A percentile compares a stretch with the other conserved stretches of the same genome.
These are phyloP conservation scores for Tautogolabrus adspersus DNA, from an alignment of 2,113 vertebrate species.

Conservation along the genomic window DNA sequence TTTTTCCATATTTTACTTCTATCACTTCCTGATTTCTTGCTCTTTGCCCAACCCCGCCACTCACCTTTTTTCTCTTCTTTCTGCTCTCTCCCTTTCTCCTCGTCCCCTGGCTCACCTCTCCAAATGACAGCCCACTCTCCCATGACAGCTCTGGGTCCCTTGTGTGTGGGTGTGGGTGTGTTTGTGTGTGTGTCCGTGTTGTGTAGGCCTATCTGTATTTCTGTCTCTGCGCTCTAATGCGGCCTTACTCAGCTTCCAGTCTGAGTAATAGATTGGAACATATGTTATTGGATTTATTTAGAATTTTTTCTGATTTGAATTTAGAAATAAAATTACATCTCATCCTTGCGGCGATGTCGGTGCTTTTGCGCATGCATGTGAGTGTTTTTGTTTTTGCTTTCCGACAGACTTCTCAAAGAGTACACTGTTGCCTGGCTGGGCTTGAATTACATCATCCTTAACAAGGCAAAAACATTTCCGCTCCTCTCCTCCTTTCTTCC, in stretches of 20 bases:
- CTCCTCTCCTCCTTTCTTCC: conserved; percentile 4
- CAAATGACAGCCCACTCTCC: conserved; percentile 63
- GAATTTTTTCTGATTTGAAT: neutral
- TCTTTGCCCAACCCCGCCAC: neutral
- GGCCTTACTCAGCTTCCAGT: conserved; percentile 31
- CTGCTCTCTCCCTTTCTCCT: neutral
- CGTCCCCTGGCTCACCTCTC: conserved; percentile 37
- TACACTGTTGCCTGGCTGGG: conserved; percentile 12
- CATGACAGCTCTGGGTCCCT: conserved; percentile 43
- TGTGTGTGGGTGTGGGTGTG: conserved; percentile 21
- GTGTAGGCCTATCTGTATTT: conserved; percentile 5
- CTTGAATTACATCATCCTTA: conserved; percentile 39
- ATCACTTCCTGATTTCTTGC: neutral
- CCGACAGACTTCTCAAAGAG: conserved; percentile 38
- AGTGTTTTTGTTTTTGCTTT: conserved; percentile 19
- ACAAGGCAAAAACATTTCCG: conserved; percentile 37
- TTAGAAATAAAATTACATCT: neutral
- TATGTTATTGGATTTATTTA: conserved; percentile 33
- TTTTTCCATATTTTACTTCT: neutral
- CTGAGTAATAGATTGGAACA: conserved; percentile 35
- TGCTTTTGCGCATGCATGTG: conserved; percentile 22
- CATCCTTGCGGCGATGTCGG: conserved; percentile 23
- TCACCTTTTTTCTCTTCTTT: neutral
- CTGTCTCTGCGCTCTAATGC: conserved; percentile 11
- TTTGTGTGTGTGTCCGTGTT: conserved; percentile 7